Conservation (phyloP, 1,140 invertebrate species). For the Archegozetes longisetosus region DNA sequence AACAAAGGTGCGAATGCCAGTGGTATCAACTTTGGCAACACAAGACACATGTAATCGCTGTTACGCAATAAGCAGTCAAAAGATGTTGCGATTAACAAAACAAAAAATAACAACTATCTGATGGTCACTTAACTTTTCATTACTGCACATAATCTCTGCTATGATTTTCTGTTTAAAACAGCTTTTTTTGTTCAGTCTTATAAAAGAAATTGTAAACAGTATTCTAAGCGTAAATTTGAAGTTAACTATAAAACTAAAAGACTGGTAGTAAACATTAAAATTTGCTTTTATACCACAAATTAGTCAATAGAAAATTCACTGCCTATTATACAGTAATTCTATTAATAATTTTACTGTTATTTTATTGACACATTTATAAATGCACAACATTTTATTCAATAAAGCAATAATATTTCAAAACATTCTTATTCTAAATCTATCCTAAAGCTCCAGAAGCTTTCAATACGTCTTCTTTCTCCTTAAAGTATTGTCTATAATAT, state of each 20-base stretch:
- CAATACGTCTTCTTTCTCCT: conserved; percentile 54
- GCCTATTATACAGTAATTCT: not conserved
- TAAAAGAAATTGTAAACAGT: no score
- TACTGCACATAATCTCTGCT: not conserved
- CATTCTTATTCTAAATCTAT: not conserved
- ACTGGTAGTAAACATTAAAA: no score
- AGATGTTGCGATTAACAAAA: not conserved
- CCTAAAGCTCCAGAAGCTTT: conserved; percentile 35
- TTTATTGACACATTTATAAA: not conserved
- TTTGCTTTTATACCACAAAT: not conserved
- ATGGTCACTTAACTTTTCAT: not conserved
- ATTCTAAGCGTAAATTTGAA: no score
- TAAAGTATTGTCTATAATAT: conserved; percentile 86
- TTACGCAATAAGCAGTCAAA: no score
- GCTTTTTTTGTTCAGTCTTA: no score
- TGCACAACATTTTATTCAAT: not conserved
- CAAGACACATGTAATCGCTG: conserved; percentile 30
- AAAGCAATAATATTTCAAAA: not conserved
- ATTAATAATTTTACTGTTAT: not conserved
- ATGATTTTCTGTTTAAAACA: no score
- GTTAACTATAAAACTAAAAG: no score
- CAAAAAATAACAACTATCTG: not conserved
- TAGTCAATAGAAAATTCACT: no score
- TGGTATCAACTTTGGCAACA: conserved; percentile 77
- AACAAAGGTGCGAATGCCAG: conserved; percentile 77